Percentiles rank a stretch among this genome's conserved stretches.
Conservation (phyloP, 1,140 invertebrate genomes). For the Geopemphigus sp. region DNA sequence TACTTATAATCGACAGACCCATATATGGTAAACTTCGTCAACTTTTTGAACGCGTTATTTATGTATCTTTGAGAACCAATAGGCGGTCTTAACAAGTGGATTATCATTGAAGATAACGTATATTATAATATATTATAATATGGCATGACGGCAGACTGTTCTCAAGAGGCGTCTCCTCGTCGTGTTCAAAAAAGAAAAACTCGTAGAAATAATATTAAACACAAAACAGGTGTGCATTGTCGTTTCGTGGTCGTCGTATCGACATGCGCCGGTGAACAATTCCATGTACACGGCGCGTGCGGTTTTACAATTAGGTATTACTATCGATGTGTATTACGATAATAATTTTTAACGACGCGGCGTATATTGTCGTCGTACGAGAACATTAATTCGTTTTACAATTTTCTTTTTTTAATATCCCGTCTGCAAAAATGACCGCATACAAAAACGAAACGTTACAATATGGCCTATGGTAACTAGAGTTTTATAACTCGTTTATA, state of each 20-base stretch:
- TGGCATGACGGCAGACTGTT: background rate
- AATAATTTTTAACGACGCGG: constrained; percentile 14
- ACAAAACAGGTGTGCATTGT: constrained; percentile 11
- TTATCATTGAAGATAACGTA: constrained; percentile 31
- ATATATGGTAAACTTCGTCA: constrained; percentile 41
- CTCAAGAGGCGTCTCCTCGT: background rate
- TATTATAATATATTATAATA: background rate
- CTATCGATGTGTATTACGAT: background rate
- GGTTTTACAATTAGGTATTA: background rate
- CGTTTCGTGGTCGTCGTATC: background rate
- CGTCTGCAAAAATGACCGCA: background rate
- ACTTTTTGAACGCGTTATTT: constrained; percentile 8
- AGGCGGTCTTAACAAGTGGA: constrained; percentile 7
- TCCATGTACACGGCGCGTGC: background rate
- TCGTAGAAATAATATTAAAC: constrained; percentile 11
- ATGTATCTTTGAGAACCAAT: constrained; percentile 16
- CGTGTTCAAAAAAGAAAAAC: background rate
- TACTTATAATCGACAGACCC: constrained; percentile 10
- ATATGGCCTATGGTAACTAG: background rate
- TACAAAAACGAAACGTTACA: background rate
- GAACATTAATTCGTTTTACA: background rate
- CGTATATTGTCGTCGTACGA: too few relatives aligned
- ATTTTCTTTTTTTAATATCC: constrained; percentile 4
- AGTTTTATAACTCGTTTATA: background rate
- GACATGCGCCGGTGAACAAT: constrained; percentile 28